Base-by-base conservation (phyloP, 2,113 vertebrate species). In the Oryctolagus cuniculus region DNA sequence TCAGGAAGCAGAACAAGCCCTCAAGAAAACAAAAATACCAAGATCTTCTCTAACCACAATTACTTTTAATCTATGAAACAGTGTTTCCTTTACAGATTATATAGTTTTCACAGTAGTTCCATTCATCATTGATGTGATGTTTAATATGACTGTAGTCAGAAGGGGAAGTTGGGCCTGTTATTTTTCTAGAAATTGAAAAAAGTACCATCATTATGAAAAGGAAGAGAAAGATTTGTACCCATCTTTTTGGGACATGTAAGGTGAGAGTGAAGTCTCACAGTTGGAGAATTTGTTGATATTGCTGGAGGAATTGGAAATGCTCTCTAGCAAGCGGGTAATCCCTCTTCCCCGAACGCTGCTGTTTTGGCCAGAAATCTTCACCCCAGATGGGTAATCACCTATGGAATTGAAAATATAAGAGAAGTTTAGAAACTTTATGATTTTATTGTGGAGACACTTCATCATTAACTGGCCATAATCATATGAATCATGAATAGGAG, bases 281-380 rank as follows among this genome's bases (percentile, higher is more conserved):
- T 8, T 84, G 92, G 94, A 79, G 82, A 95, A 92, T 34, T 38
- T 83, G 58, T 95, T 97, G 95, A 87, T 95, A 0, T 31, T 88
- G 95, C 81, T 95, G 74, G 90, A 92, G 63, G 95, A 83, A 44
- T 3, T 80, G 38, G 94, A 84, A 2, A 96, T 70, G 87, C 90
- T 97, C 87, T 95, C 97, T 70, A 98, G 88, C 51, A 98, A 85
- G 1, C 93, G 96, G 58, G 89, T 97, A 44, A 98, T 97, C 90
- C 98, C 98, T 98, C 98, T 97, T 95, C 98, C 98, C 80, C 96
- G 90, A 17, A 87, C 91, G 44, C 8, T 91, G 83, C 77, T 97
- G 44, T 51, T 61, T 66, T 74, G 96, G 93, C 84, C 96, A 34
- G 87, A 25, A 67, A 70, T 86, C 80, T 97, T 98, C 96, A 97